A percentile compares a stretch with the other conserved stretches of the same genome.
Evolutionary conservation across 2,113 vertebrate species (phyloP).

Genomic region (Aegotheles bennettii): DNA sequence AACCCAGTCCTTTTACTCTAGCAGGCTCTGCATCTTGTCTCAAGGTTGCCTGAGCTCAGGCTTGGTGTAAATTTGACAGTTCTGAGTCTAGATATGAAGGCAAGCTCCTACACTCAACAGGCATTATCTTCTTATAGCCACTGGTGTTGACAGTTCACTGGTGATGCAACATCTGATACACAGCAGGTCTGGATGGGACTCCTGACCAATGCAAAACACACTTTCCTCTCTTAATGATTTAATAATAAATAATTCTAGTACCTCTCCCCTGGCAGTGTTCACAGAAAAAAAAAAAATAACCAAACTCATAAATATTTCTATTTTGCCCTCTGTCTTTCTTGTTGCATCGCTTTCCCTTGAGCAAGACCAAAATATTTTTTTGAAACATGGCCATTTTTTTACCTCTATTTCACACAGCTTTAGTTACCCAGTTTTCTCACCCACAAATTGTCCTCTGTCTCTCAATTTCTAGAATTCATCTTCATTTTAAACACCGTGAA

Average conservation of each 20-base stretch:
- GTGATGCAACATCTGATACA: background rate
- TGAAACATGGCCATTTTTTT: background rate
- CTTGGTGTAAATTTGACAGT: background rate
- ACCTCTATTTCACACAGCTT: background rate
- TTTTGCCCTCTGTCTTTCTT: background rate
- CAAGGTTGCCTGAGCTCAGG: background rate
- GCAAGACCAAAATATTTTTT: background rate
- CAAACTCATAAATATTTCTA: background rate
- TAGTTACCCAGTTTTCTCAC: background rate
- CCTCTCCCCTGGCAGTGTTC: background rate
- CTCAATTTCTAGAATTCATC: background rate
- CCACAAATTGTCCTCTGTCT: background rate
- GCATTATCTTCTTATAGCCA: background rate
- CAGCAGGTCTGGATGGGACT: background rate
- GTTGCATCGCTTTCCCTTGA: background rate
- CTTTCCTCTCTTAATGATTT: background rate
- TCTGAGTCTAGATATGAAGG: background rate
- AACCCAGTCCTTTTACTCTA: background rate
- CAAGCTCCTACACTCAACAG: background rate
- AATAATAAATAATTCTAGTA: background rate
- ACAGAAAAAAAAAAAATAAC: background rate
- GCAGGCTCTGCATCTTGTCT: background rate
- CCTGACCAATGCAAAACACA: background rate
- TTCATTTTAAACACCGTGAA: background rate
- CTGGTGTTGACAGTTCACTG: background rate